Evolutionary conservation across 2,797 vertebrate genomes (phyloP).

Genomic region (Siniperca obscura): DNA sequence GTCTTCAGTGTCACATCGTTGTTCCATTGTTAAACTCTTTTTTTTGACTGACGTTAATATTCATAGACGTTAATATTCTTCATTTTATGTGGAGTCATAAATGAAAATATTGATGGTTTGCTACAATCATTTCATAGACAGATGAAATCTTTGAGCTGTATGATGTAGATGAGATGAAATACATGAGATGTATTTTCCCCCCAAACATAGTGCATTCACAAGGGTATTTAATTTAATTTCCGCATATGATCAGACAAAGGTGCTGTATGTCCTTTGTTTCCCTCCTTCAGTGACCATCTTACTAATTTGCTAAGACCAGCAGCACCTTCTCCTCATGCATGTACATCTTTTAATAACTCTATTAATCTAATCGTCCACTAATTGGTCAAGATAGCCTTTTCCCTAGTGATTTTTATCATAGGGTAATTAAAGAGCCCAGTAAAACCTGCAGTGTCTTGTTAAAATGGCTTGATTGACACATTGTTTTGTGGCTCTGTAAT

Average conservation of each 20-base stretch:
- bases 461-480: conserved; percentile 75
- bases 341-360: conserved; percentile 82
- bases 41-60: conserved; percentile 17
- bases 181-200: background rate
- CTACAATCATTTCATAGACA: background rate
- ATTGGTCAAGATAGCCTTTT: conserved; percentile 88
- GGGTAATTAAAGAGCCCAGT: conserved; percentile 79
- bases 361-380: conserved; percentile 85
- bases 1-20: conserved; percentile 19
- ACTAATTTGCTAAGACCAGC: conserved; percentile 74
- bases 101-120: background rate
- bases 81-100: background rate
- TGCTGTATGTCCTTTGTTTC: conserved; percentile 54
- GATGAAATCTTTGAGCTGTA: background rate
- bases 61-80: conserved; percentile 12
- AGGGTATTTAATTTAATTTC: conserved; percentile 65
- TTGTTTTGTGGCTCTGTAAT: conserved; percentile 1
- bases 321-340: conserved; percentile 68
- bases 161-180: background rate
- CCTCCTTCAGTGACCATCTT: conserved; percentile 61
- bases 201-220: background rate
- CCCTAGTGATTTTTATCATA: conserved; percentile 82
- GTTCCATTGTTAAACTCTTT: background rate
- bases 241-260: conserved; percentile 48
- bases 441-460: conserved; percentile 69